phyloP scores from a whole-genome alignment of 2,113 vertebrate species.

The Panurus biarmicus region DNA sequence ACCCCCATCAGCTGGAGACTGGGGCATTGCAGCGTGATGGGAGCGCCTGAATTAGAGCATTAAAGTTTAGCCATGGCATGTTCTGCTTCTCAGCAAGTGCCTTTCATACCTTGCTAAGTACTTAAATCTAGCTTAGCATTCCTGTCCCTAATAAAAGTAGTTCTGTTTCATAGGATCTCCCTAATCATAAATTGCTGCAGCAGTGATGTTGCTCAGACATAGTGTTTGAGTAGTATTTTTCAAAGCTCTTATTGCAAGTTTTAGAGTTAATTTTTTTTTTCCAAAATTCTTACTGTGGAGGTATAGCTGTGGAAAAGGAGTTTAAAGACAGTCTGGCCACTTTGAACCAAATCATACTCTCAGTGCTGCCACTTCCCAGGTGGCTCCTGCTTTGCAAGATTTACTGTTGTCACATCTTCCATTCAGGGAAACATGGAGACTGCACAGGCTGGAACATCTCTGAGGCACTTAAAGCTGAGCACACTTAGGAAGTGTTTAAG shows the following conservation, averaged over 20 bases:
- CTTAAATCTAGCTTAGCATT: conserved; percentile 35
- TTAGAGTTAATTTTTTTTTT: neutral
- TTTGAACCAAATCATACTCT: neutral
- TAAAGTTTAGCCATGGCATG: neutral
- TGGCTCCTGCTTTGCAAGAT: neutral
- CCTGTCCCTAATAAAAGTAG: neutral
- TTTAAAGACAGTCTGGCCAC: neutral
- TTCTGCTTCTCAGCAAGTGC: conserved; percentile 1
- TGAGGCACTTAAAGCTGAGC: neutral
- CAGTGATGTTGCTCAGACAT: neutral
- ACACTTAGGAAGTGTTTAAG: neutral
- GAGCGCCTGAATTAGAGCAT: neutral
- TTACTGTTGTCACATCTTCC: neutral
- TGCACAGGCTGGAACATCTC: neutral
- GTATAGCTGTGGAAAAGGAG: neutral
- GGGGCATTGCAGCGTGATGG: neutral
- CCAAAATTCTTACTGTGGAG: neutral
- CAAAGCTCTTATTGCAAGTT: neutral
- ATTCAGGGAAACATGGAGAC: neutral
- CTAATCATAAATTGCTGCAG: neutral
- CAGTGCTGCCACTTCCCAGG: neutral
- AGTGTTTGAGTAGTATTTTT: neutral
- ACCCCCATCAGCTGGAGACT: neutral
- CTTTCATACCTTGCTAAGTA: conserved; percentile 24
- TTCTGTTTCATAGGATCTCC: neutral